These are phyloP conservation scores for Eclectus roratus DNA, from an alignment of 2,113 vertebrate genomes.

Conservation along the genomic window DNA sequence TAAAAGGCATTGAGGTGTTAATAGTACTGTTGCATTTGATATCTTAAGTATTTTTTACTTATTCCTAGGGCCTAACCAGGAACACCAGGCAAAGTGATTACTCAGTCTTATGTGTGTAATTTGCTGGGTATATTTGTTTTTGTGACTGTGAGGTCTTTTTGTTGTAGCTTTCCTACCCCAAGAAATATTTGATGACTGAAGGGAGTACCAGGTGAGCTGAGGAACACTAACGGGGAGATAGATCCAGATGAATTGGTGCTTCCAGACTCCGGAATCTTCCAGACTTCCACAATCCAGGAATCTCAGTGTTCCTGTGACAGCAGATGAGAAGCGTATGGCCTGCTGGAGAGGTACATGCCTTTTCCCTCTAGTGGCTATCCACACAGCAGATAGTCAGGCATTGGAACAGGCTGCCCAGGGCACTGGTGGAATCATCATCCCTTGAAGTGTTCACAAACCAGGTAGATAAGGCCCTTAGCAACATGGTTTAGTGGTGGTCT, in stretches of 20 bases:
- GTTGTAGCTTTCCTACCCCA: not conserved
- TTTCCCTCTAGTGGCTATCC: not conserved
- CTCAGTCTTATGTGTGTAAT: not conserved
- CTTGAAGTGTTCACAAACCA: not conserved
- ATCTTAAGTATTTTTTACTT: not conserved
- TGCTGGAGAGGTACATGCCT: not conserved
- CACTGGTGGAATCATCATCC: not conserved
- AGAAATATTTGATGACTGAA: not conserved
- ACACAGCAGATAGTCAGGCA: not conserved
- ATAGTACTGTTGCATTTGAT: not conserved
- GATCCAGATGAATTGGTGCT: not conserved
- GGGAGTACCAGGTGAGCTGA: not conserved
- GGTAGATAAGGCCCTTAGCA: not conserved
- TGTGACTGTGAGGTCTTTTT: not conserved
- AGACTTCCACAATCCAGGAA: not conserved
- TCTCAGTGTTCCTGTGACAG: not conserved
- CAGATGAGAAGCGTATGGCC: fast-evolving
- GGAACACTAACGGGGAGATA: not conserved
- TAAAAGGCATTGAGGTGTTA: not conserved
- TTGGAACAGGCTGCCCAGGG: not conserved
- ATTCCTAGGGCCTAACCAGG: not conserved
- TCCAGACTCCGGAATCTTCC: not conserved
- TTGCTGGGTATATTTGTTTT: not conserved
- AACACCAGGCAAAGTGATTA: not conserved
- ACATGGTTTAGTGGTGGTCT: not conserved